phyloP scores from a whole-genome alignment of 2,888 invertebrate species.

The Callinectes sapidus region DNA sequence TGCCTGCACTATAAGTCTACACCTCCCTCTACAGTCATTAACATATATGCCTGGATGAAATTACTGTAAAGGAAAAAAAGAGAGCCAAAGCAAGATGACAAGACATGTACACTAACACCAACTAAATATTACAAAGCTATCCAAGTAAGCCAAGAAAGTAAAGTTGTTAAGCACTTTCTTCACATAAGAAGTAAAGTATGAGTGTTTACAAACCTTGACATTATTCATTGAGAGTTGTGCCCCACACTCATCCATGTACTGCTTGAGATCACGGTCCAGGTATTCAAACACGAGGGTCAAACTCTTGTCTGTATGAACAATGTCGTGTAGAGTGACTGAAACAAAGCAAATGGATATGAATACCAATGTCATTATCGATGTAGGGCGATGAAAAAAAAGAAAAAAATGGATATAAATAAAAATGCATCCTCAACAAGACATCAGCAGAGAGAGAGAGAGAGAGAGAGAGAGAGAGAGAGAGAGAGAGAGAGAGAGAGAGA shows the following conservation, averaged over 20 bases:
- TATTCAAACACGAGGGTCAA: conserved; percentile 82
- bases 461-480: not conserved
- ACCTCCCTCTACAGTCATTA: too few species aligned
- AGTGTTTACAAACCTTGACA: conserved; percentile 80
- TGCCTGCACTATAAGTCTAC: too few species aligned
- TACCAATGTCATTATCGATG: not conserved
- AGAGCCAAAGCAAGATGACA: too few species aligned
- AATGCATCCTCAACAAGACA: too few species aligned
- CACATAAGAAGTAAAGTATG: not conserved
- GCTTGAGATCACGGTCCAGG: conserved; percentile 82
- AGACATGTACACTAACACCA: too few species aligned
- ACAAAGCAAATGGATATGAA: conserved; percentile 56
- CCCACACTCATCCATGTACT: conserved; percentile 83
- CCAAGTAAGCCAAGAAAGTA: not conserved
- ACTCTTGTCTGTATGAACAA: conserved; percentile 82
- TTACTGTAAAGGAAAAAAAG: too few species aligned
- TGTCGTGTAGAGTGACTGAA: conserved; percentile 82
- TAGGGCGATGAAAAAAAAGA: too few species aligned
- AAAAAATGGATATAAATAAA: too few species aligned
- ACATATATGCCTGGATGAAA: too few species aligned
- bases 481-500: not conserved
- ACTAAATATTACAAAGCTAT: not conserved
- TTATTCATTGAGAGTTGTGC: conserved; percentile 86
- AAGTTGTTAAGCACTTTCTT: not conserved
- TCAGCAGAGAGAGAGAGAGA: not conserved